phyloP scores from a whole-genome alignment of 2,888 invertebrate species.

The Hemithea aestivaria region DNA sequence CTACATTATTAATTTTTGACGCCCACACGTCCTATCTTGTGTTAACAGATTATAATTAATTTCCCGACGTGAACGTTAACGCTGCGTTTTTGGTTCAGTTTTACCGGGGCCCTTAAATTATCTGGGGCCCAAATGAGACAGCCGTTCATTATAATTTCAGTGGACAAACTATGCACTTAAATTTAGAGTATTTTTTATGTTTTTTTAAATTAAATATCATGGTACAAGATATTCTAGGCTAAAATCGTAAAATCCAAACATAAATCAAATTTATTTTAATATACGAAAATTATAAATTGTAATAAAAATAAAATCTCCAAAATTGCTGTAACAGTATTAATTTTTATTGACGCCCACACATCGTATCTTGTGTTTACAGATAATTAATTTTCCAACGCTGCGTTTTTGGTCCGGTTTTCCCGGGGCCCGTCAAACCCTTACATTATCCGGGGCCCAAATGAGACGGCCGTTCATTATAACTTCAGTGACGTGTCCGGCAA shows the following conservation, averaged over 20 bases:
- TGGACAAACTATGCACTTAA: conserved; percentile 53
- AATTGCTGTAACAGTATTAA: too few relatives aligned
- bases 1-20: background rate
- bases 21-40: conserved; percentile 6
- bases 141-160: conserved; percentile 67
- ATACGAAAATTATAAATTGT: too few relatives aligned
- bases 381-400: conserved; percentile 23
- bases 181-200: conserved; percentile 63
- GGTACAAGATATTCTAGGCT: too few relatives aligned
- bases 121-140: conserved; percentile 52
- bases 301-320: too few relatives aligned
- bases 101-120: conserved; percentile 47
- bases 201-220: too few relatives aligned
- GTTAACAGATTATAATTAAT: conserved; percentile 25
- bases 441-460: conserved; percentile 56
- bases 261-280: too few relatives aligned
- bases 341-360: conserved; percentile 1
- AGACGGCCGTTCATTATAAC: conserved; percentile 68
- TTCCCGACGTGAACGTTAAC: too few relatives aligned
- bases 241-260: too few relatives aligned
- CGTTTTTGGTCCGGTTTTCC: conserved; percentile 22
- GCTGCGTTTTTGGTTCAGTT: conserved; percentile 22
- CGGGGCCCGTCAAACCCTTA: conserved; percentile 48
- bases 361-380: conserved; percentile 15
- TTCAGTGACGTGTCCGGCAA: conserved; percentile 50